These are phyloP conservation scores for Scatophagus argus DNA, from an alignment of 2,113 vertebrate species.

Conservation along the genomic window DNA sequence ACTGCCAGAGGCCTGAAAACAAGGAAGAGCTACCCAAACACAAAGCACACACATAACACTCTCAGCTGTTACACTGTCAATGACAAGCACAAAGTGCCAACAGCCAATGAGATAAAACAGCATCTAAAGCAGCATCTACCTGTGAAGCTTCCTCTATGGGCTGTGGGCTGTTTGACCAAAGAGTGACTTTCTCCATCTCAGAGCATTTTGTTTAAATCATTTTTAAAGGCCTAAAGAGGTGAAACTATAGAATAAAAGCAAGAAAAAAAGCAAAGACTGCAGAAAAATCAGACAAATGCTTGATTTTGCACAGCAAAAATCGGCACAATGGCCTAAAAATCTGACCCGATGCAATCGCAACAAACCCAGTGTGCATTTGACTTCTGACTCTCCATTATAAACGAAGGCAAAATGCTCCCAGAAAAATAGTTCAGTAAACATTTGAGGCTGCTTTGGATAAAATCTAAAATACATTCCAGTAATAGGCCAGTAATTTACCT, in stretches of 20 bases:
- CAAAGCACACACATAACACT: constrained; percentile 23
- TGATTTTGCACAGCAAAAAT: no score
- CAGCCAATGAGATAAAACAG: neutral
- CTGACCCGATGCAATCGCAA: neutral
- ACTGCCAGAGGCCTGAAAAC: constrained; percentile 38
- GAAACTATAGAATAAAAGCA: neutral
- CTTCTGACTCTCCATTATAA: neutral
- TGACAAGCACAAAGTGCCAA: neutral
- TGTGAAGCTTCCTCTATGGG: neutral
- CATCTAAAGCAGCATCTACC: no score
- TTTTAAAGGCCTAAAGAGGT: neutral
- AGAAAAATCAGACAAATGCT: neutral
- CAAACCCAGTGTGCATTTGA: neutral
- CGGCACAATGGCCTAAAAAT: no score
- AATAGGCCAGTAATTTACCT: neutral
- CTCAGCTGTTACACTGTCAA: constrained; percentile 1
- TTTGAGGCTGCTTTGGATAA: neutral
- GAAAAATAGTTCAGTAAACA: neutral
- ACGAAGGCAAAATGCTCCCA: no score
- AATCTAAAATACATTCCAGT: neutral
- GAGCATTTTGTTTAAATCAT: neutral
- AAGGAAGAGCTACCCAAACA: constrained; percentile 14
- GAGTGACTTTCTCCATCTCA: neutral
- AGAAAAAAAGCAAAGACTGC: neutral
- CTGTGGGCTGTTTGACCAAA: neutral